phyloP scores from a whole-genome alignment of 2,888 invertebrate genomes.

The Dryadula phaetusa region DNA sequence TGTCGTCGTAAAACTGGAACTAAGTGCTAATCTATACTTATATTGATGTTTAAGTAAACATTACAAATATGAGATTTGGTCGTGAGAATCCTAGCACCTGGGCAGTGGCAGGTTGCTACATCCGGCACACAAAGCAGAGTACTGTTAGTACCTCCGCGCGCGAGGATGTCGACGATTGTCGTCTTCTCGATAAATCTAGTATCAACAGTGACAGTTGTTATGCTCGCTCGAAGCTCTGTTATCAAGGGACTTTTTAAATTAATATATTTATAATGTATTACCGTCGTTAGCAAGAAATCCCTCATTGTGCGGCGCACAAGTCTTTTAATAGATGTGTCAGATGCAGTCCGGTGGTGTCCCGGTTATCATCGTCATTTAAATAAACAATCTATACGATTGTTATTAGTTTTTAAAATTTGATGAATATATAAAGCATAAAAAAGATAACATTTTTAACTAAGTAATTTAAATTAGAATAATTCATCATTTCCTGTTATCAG shows the following conservation, averaged over 20 bases:
- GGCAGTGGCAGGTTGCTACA: slow-evolving; percentile 22
- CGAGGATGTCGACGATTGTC: slow-evolving; percentile 31
- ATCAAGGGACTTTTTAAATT: background rate
- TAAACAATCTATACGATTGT: background rate
- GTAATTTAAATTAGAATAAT: background rate
- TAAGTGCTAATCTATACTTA: slow-evolving; percentile 7
- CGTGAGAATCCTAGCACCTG: slow-evolving; percentile 41
- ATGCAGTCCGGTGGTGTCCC: too few relatives aligned
- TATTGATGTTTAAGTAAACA: slow-evolving; percentile 21
- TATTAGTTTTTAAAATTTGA: too few relatives aligned
- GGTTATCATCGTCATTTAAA: too few relatives aligned
- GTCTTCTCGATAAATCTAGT: slow-evolving; percentile 25
- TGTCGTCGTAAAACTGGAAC: background rate
- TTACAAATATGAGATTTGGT: slow-evolving; percentile 24
- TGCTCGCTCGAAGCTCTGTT: background rate
- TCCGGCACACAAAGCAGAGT: slow-evolving; percentile 28
- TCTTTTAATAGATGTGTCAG: too few relatives aligned
- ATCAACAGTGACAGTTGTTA: slow-evolving; percentile 18
- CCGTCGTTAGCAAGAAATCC: too few relatives aligned
- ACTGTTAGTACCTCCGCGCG: slow-evolving; percentile 27
- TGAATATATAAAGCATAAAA: background rate
- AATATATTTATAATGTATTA: too few relatives aligned
- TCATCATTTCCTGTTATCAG: slow-evolving; percentile 1
- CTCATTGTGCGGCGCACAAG: too few relatives aligned
- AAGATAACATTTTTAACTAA: background rate